Evolutionary conservation across 2,797 vertebrate genomes (phyloP), one percentile per base, ranked within the genome.

Genomic region (Lycodopsis pacificus): DNA sequence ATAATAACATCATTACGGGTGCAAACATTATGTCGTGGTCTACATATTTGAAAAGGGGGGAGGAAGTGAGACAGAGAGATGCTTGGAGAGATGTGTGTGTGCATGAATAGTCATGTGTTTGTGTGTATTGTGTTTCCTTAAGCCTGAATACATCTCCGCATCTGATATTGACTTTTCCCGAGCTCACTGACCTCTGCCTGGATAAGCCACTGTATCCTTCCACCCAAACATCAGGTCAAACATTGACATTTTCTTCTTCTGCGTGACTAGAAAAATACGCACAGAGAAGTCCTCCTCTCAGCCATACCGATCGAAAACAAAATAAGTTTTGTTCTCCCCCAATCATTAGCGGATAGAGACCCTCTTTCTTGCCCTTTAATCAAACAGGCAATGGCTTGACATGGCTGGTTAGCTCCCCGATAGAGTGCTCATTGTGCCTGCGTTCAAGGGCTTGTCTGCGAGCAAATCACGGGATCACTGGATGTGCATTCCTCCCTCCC

Each of bases 361-460:
- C 65, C 78, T 88, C 88, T 87, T 91, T 94, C 91, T 93, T 88
- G 58, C 71, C 83, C 90, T 91, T 92, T 94, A 94, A 95, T 95
- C 91, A 92, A 92, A 94, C 92, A 86, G 90, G 86, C 85, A 44
- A 90, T 90, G 88, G 91, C 91, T 90, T 85, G 91, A 93, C 90
- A 93, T 91, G 91, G 90, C 90, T 91, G 93, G 90, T 92, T 93
- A 89, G 89, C 86, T 86, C 86, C 86, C 80, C 89, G 85, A 95
- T 94, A 95, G 93, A 94, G 91, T 88, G 84, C 77, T 93, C 91
- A 94, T 94, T 96, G 95, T 96, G 85, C 71, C 79, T 27, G 73
- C 5, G 22, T 76, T 91, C 89, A 79, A 93, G 81, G 72, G 80
- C 81, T 83, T 85, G 84, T 92, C 87, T 92, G 86, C 76, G 36